phyloP scores from a whole-genome alignment of 2,797 vertebrate species.

The Amblyraja radiata region DNA sequence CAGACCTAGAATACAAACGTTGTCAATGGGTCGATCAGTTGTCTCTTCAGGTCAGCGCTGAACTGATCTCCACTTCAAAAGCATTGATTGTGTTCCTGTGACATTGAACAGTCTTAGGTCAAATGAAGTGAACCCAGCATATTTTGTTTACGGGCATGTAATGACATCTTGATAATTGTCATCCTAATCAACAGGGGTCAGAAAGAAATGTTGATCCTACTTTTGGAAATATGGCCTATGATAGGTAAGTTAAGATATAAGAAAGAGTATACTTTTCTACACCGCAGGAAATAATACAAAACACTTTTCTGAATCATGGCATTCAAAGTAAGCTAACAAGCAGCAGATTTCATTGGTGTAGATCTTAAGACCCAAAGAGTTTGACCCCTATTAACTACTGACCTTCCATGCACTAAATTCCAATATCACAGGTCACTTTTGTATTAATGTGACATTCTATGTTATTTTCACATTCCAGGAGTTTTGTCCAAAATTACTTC shows the following conservation, averaged over 20 bases:
- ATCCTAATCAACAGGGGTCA: background rate
- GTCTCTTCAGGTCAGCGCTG: background rate
- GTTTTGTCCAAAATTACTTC: slow-evolving; percentile 38
- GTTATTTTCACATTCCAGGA: slow-evolving; percentile 38
- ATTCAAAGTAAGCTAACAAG: slow-evolving; percentile 37
- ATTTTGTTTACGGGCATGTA: background rate
- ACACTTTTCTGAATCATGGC: slow-evolving; percentile 13
- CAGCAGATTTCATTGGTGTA: slow-evolving; percentile 29
- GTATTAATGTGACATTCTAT: slow-evolving; percentile 35
- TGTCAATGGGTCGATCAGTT: background rate
- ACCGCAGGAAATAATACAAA: slow-evolving; percentile 33
- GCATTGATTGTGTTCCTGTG: background rate
- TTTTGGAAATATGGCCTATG: slow-evolving; percentile 10
- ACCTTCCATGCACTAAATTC: slow-evolving; percentile 37
- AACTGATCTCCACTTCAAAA: slow-evolving; percentile 30
- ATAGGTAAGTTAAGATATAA: background rate
- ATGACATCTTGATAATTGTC: slow-evolving; percentile 28
- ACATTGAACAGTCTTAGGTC: slow-evolving; percentile 30
- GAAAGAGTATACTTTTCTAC: slow-evolving; percentile 15
- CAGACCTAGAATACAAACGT: background rate
- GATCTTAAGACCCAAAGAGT: slow-evolving; percentile 36
- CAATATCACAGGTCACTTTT: slow-evolving; percentile 37
- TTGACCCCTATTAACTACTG: slow-evolving; percentile 35
- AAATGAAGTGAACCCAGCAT: slow-evolving; percentile 25
- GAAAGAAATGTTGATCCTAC: slow-evolving; percentile 27